Base-by-base conservation (phyloP, 2,113 vertebrate genomes). In the Stigmatopora argus region DNA sequence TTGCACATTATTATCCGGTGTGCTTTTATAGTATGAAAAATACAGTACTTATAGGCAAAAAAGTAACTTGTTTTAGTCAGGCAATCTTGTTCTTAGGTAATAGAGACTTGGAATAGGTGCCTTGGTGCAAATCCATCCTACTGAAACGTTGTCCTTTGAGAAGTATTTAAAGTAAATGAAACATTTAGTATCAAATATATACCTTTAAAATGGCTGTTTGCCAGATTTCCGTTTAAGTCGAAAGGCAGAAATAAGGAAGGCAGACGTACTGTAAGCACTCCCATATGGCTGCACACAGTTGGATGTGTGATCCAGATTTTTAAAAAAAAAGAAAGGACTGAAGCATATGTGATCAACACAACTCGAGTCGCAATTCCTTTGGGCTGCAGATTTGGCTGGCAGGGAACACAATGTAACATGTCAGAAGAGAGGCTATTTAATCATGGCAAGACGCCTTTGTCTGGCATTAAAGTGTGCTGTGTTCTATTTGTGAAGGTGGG, bases 231-330 rank as follows among this genome's bases (percentile, higher is more conserved):
- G 21, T 14, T 61, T 61, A n/a, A 45, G 11, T 45, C 12, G 7
- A 19, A 13, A 61, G 12, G 18, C 59, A 45, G 38, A 44, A 61
- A 61, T 10, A 61, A 61, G 14, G 59, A 45, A 23, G 19, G n/a
- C n/a, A 61, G 41, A 61, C 59, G 44, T 41, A 41, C 38, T 41
- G 38, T 19, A 44, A 61, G 19, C 59, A 21, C 13, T 9, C 38
- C 59, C 59, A 61, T 73, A 64, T 73, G 62, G 64, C 56, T 64
- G 55, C 48, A 15, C 51, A 69, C 45, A 63, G 62, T 61, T 59
- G n/a, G 55, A 61, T 6, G 59, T 61, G 59, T 61, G 59, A 61
- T 45, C 59, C 59, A 61, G n/a, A 61, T 31, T 31, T 31, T 31
- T 31, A 34, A 57, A n/a, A 57, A 57, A 34, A 23, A 57, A 57